Evolutionary conservation across 2,888 invertebrate species (phyloP).

Genomic region (Digitonthophagus gazella): DNA sequence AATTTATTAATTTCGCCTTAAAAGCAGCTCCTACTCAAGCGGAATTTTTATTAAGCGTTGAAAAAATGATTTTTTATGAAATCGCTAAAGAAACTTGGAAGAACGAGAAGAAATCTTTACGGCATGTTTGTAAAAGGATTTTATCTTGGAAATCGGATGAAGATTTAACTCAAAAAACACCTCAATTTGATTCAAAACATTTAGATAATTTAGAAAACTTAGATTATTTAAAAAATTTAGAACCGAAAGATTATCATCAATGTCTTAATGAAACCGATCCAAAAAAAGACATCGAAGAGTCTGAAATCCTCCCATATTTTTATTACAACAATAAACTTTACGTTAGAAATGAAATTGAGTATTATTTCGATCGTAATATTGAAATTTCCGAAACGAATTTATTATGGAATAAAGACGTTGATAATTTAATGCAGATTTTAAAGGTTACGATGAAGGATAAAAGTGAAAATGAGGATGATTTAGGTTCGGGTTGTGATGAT

Average conservation of each 20-base stretch:
- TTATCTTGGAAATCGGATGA: slow-evolving; percentile 31
- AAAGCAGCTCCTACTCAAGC: slow-evolving; percentile 52
- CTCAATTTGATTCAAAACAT: no score
- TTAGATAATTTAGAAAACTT: no score
- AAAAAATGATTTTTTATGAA: slow-evolving; percentile 47
- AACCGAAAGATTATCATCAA: slow-evolving; percentile 39
- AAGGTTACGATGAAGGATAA: slow-evolving; percentile 13
- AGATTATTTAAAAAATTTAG: slow-evolving; percentile 6
- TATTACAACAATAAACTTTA: slow-evolving; percentile 44
- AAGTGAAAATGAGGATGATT: background rate
- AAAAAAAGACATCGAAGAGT: slow-evolving; percentile 27
- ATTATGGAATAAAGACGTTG: slow-evolving; percentile 46
- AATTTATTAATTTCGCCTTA: slow-evolving; percentile 53
- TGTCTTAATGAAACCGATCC: slow-evolving; percentile 40
- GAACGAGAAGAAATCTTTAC: background rate
- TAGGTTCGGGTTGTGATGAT: background rate
- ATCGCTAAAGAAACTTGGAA: slow-evolving; percentile 31
- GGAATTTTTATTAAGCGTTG: slow-evolving; percentile 50
- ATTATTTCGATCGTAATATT: slow-evolving; percentile 43
- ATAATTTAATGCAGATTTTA: slow-evolving; percentile 36
- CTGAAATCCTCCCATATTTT: slow-evolving; percentile 41
- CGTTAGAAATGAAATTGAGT: slow-evolving; percentile 47
- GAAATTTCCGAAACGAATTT: slow-evolving; percentile 38
- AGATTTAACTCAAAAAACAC: slow-evolving; percentile 16
- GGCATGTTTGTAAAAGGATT: slow-evolving; percentile 21